These are phyloP conservation scores for Pachypeltis micranthus DNA, from an alignment of 1,140 invertebrate genomes.

Conservation along the genomic window DNA sequence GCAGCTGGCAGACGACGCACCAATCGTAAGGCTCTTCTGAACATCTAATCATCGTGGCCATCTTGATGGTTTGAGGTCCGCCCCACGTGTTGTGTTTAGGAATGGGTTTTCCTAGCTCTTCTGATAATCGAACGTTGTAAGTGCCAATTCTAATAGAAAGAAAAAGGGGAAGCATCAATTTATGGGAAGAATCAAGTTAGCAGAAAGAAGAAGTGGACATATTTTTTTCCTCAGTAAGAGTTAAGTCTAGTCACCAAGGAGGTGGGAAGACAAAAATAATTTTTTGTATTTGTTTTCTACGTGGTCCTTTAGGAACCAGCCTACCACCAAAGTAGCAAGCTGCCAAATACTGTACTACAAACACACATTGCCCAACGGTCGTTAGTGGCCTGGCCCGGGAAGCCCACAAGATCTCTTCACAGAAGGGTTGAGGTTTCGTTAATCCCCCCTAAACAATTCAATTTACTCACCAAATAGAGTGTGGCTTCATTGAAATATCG, in stretches of 20 bases:
- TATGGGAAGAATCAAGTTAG: not conserved
- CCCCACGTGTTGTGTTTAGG: not conserved
- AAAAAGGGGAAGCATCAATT: not conserved
- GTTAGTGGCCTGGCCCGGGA: too few relatives aligned
- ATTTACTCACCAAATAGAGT: too few relatives aligned
- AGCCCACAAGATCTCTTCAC: too few relatives aligned
- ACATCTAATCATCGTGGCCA: not conserved
- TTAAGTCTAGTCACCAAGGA: not conserved
- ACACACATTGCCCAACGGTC: too few relatives aligned
- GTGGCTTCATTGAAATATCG: too few relatives aligned
- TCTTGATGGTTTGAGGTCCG: not conserved
- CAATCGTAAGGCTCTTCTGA: slow-evolving; percentile 3
- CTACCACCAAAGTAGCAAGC: not conserved
- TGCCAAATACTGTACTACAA: too few relatives aligned
- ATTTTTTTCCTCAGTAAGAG: not conserved
- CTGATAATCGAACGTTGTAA: not conserved
- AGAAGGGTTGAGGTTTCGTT: too few relatives aligned
- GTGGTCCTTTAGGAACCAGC: not conserved
- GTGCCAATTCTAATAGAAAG: not conserved
- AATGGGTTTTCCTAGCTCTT: not conserved
- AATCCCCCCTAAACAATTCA: too few relatives aligned
- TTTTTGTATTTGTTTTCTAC: not conserved
- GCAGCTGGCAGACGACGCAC: slow-evolving; percentile 2
- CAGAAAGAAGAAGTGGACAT: not conserved
- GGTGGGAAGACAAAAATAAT: not conserved